Conservation (phyloP, 2,888 invertebrate species). For the Monochamus alternatus region DNA sequence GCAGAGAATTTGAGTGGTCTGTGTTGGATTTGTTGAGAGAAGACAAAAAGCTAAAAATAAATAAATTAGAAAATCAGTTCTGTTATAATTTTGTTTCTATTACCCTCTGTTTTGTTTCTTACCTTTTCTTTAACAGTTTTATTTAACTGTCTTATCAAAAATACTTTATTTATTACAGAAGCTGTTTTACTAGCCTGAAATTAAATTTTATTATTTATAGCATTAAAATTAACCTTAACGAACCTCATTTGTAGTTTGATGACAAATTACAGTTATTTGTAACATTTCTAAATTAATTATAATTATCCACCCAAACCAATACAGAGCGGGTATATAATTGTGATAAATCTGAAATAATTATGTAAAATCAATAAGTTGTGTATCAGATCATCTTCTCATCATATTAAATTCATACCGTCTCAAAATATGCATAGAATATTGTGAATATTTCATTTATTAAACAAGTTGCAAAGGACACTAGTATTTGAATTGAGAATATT, state of each 20-base stretch:
- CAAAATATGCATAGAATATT: slow-evolving; percentile 55
- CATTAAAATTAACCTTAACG: neutral
- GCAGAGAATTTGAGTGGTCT: slow-evolving; percentile 55
- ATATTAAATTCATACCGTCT: slow-evolving; percentile 45
- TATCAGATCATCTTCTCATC: slow-evolving; percentile 21
- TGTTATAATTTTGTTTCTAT: neutral
- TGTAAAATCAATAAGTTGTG: neutral
- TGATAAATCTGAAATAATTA: neutral
- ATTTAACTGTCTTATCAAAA: neutral
- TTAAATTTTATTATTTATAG: neutral
- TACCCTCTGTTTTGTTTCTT: neutral
- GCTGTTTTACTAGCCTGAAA: slow-evolving; percentile 52
- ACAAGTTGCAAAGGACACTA: slow-evolving; percentile 47
- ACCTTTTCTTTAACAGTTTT: neutral
- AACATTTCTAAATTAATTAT: slow-evolving; percentile 50
- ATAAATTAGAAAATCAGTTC: slow-evolving; percentile 6
- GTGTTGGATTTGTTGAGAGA: slow-evolving; percentile 60
- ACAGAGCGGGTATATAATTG: slow-evolving; percentile 34
- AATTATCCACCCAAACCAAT: slow-evolving; percentile 51
- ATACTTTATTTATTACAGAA: slow-evolving; percentile 8
- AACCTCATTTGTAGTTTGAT: slow-evolving; percentile 53
- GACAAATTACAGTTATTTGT: slow-evolving; percentile 50
- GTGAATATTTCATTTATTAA: slow-evolving; percentile 54
- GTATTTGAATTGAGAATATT: slow-evolving; percentile 52
- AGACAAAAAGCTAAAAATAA: slow-evolving; percentile 58